These are phyloP conservation scores for Rhea americana DNA, from an alignment of 2,113 vertebrate genomes.

Conservation along the genomic window DNA sequence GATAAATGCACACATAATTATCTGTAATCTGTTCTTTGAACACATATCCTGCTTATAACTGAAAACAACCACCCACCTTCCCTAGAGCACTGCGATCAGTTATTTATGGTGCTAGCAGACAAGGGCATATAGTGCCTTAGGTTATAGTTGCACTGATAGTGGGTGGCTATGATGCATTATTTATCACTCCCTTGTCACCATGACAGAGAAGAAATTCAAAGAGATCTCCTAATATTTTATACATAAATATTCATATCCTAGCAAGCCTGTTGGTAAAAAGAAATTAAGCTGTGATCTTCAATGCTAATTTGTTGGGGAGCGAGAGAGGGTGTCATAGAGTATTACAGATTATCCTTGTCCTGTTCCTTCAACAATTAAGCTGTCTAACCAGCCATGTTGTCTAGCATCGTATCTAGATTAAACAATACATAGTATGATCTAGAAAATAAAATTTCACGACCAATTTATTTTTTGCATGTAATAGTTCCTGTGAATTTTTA, in stretches of 20 bases:
- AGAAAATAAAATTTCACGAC: neutral
- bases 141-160: neutral
- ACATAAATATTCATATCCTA: neutral
- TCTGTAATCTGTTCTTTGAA: conserved; percentile 27
- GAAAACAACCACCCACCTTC: neutral
- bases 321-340: neutral
- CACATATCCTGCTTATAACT: neutral
- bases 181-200: neutral
- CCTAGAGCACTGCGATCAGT: neutral
- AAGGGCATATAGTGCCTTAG: neutral
- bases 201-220: neutral
- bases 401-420: neutral
- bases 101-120: conserved; percentile 6
- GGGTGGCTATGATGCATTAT: conserved; percentile 12
- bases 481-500: neutral
- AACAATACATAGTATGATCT: neutral
- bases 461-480: neutral
- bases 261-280: neutral
- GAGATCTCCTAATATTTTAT: neutral
- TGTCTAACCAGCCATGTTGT: neutral
- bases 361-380: neutral
- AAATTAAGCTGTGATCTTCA: neutral
- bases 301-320: too few species aligned
- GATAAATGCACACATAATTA: neutral
- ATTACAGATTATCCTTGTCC: neutral